These are phyloP conservation scores for Triops longicaudatus DNA, from an alignment of 1,140 invertebrate genomes.

Conservation along the genomic window DNA sequence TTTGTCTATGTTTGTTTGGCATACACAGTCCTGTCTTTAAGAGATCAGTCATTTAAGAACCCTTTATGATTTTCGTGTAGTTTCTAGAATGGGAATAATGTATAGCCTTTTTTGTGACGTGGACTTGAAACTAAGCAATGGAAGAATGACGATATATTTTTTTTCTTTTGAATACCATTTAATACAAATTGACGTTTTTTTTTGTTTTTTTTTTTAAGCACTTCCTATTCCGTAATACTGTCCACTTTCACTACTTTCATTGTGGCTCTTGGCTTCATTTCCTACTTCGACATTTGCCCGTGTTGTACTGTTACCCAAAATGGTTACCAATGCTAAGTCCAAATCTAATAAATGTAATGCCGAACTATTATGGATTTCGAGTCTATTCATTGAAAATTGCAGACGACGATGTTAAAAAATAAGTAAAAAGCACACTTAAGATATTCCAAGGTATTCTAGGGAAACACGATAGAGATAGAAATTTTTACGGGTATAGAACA, in stretches of 20 bases:
- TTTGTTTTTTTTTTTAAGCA: neutral
- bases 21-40: neutral
- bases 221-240: neutral
- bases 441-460: neutral
- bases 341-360: constrained; percentile 16
- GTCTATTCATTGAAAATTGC: neutral
- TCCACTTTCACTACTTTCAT: neutral
- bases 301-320: neutral
- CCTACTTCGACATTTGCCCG: neutral
- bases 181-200: neutral
- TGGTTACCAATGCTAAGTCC: neutral
- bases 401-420: neutral
- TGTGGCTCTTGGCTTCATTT: neutral
- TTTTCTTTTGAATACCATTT: neutral
- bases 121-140: neutral
- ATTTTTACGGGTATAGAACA: too few species aligned
- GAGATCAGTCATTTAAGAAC: neutral
- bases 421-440: neutral
- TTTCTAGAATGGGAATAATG: neutral
- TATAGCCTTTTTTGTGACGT: neutral
- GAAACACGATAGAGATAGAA: too few species aligned
- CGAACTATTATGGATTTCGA: neutral
- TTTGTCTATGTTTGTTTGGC: neutral
- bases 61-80: neutral
- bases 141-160: too few species aligned